phyloP scores from a whole-genome alignment of 2,797 vertebrate genomes.

The Perodicticus potto region DNA sequence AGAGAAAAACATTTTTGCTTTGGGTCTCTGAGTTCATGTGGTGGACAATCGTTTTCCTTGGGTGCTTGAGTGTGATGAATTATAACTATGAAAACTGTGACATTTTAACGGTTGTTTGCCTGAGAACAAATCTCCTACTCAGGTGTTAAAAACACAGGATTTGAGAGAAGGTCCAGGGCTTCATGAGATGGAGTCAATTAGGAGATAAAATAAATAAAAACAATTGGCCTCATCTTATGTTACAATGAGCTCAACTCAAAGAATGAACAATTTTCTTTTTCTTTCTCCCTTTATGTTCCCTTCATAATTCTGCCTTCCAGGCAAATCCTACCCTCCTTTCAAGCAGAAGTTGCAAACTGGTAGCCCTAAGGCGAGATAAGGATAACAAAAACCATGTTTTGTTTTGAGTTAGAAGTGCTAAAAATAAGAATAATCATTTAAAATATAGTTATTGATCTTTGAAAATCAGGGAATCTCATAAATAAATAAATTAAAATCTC shows the following conservation, averaged over 20 bases:
- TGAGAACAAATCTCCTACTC: conserved; percentile 2
- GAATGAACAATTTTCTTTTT: background rate
- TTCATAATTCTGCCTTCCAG: background rate
- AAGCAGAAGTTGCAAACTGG: background rate
- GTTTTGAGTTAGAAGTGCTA: background rate
- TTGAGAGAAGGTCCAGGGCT: background rate
- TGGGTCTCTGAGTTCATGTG: conserved; percentile 47
- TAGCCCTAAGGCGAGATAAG: background rate
- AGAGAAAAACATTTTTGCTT: conserved; percentile 57
- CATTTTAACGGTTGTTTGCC: conserved; percentile 65
- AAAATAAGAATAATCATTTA: background rate
- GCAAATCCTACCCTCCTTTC: background rate
- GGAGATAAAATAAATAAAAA: conserved; percentile 1
- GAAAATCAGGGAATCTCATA: background rate
- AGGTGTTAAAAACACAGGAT: background rate
- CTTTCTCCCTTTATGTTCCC: background rate
- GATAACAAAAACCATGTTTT: background rate
- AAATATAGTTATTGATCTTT: background rate
- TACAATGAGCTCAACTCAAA: background rate
- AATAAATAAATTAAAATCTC: background rate
- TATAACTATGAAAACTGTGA: conserved; percentile 58
- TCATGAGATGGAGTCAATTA: background rate
- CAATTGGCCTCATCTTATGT: background rate
- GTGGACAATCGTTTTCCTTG: conserved; percentile 61
- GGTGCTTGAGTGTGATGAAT: conserved; percentile 56